Evolutionary conservation across 1,140 invertebrate species (phyloP), one percentile per base, ranked within the genome.

Genomic region (Polypedilum pembai): DNA sequence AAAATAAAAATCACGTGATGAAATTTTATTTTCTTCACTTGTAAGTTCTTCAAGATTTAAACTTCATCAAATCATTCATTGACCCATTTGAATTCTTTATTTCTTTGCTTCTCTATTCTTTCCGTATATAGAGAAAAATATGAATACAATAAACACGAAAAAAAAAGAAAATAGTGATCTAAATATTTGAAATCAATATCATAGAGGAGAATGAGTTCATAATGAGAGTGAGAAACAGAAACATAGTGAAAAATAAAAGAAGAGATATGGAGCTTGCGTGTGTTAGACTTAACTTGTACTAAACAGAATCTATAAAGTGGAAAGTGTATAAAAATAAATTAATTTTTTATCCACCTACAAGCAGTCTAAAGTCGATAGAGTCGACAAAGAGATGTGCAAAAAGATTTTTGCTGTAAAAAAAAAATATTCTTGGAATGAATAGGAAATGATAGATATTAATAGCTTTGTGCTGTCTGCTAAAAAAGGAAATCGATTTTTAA

Each of bases 281-380:
- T 56, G 45, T 56, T 56, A 15, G 45, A 56, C 45, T 56, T 56
- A 12, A 56, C 45, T 56, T 56, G 45, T 56, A 15, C 45, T n/a
- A 1, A 56, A 56, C 12, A 56, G 7, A 56, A 56, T 1, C 45
- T 15, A 56, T 56, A 56, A 56, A 56, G 45, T 56, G 45, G 45
- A 56, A 56, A 56, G 45, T 56, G 45, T 56, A 56, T 56, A 56
- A 56, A 56, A 56, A 56, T 56, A 56, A 56, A 56, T 56, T 56
- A 56, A 56, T 56, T 56, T 56, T n/a, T 12, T n/a, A 56, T 56
- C 45, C 8, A 56, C 45, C 45, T 12, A 56, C 45, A 12, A 56
- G 45, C n/a, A 56, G 3, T 56, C 12, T 56, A 56, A 15, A 33
- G 24, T 3, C 24, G 5, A 33, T 33, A 33, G 24, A 33, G 1